Evolutionary conservation across 2,113 vertebrate species (phyloP).

Genomic region (Cavia porcellus): DNA sequence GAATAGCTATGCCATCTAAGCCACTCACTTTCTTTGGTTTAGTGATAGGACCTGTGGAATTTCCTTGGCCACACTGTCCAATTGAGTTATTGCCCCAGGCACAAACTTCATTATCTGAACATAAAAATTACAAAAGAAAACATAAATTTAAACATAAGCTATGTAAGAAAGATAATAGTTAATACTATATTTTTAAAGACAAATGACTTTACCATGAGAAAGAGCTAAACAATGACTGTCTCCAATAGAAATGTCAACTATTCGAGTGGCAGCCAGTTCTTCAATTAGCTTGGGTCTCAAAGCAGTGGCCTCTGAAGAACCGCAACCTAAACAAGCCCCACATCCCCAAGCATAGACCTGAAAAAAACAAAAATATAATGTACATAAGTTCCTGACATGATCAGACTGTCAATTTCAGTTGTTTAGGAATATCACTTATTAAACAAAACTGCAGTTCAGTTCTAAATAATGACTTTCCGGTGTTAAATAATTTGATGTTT

Average conservation of each 20-base stretch:
- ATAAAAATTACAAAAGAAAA: conserved; percentile 63
- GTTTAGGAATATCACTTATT: conserved; percentile 31
- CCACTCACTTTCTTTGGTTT: conserved; percentile 99
- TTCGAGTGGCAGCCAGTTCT: conserved; percentile 96
- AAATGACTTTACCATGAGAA: conserved; percentile 93
- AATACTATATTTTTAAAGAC: conserved; percentile 3
- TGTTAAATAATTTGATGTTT: conserved; percentile 49
- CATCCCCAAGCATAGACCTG: conserved; percentile 99
- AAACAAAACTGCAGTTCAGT: background rate
- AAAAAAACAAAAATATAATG: conserved; percentile 58
- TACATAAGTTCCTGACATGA: background rate
- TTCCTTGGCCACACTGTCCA: conserved; percentile 99
- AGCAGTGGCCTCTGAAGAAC: conserved; percentile 97
- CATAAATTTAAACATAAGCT: conserved; percentile 56
- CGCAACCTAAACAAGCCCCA: conserved; percentile 97
- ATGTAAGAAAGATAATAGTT: background rate
- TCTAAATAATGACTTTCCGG: conserved; percentile 9
- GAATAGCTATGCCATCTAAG: conserved; percentile 96
- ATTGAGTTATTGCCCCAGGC: conserved; percentile 99
- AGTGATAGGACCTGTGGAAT: conserved; percentile 98
- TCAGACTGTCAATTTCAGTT: background rate
- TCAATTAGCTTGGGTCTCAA: conserved; percentile 96
- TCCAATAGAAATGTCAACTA: conserved; percentile 98
- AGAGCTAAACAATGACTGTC: conserved; percentile 98
- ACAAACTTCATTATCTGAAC: conserved; percentile 97